A percentile compares a stretch with the other conserved stretches of the same genome.
Evolutionary conservation across 53 echinoderm and acorn worm species (phyloP).

Genomic region (Astropecten irregularis): DNA sequence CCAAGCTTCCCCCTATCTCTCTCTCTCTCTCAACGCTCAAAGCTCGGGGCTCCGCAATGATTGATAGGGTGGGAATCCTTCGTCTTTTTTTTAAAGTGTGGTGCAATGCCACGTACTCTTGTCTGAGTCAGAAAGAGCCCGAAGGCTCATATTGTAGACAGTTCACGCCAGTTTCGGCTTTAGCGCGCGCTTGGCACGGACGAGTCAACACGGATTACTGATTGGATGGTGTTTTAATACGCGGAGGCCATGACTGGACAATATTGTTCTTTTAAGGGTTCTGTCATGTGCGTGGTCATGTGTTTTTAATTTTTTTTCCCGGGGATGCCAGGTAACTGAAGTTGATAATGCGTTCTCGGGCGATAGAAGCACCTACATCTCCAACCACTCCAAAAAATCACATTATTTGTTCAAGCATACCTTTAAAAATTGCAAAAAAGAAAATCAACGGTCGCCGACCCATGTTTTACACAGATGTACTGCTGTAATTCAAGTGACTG

Average conservation of each 20-base stretch:
- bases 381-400: too few species aligned
- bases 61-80: slow-evolving; percentile 12
- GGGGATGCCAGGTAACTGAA: too few species aligned
- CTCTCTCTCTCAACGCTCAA: too few species aligned
- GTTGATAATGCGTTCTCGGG: too few species aligned
- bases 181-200: background rate
- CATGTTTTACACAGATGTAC: too few species aligned
- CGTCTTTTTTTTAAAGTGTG: background rate
- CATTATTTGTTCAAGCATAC: too few species aligned
- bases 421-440: too few species aligned
- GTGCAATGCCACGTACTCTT: background rate
- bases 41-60: background rate
- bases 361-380: too few species aligned
- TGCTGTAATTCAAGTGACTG: too few species aligned
- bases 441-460: too few species aligned
- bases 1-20: background rate
- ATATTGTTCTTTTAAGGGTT: slow-evolving; percentile 33
- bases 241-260: background rate
- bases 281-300: too few species aligned
- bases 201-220: slow-evolving; percentile 4
- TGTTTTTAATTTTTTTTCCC: too few species aligned
- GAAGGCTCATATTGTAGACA: slow-evolving; percentile 27
- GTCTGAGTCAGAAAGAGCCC: slow-evolving; percentile 48
- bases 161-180: slow-evolving; percentile 11
- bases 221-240: slow-evolving; percentile 9